A percentile compares a stretch with the other conserved stretches of the same genome.
phyloP scores from a whole-genome alignment of 2,888 invertebrate species.

The Artemia sinica region DNA sequence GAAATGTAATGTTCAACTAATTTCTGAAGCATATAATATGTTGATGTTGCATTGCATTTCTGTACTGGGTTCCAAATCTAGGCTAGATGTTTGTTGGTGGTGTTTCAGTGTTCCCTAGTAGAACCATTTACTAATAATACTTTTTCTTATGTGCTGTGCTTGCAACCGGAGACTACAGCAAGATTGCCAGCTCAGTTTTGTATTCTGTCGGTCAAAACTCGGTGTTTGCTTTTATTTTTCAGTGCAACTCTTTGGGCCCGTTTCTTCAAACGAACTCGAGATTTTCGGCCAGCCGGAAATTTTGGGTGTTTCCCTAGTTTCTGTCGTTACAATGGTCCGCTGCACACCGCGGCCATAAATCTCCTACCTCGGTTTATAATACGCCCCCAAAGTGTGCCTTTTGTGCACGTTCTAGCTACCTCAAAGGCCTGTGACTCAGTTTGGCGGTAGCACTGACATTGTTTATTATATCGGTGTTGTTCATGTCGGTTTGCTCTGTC shows the following conservation, averaged over 20 bases:
- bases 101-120: slow-evolving; percentile 10
- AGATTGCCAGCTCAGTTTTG: neutral
- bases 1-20: too few relatives aligned
- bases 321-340: neutral
- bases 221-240: slow-evolving; percentile 14
- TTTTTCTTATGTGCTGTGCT: slow-evolving; percentile 1
- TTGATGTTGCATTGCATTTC: slow-evolving; percentile 5
- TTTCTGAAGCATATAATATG: too few relatives aligned
- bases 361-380: slow-evolving; percentile 8
- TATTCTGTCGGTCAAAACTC: slow-evolving; percentile 12
- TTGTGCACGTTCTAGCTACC: slow-evolving; percentile 11
- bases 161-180: neutral
- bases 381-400: slow-evolving; percentile 7
- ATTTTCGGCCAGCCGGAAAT: too few relatives aligned
- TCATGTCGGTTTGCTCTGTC: neutral
- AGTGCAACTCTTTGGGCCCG: slow-evolving; percentile 12
- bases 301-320: neutral
- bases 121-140: neutral
- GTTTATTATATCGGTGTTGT: slow-evolving; percentile 13
- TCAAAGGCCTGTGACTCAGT: slow-evolving; percentile 3
- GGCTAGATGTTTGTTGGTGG: slow-evolving; percentile 8
- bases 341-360: neutral
- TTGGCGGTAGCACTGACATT: neutral
- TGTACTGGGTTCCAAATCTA: slow-evolving; percentile 5
- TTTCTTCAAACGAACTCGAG: too few relatives aligned